Percentiles rank a stretch among this genome's conserved stretches.
These are phyloP conservation scores for Agonopterix heracliana DNA, from an alignment of 2,888 invertebrate species.

Conservation along the genomic window DNA sequence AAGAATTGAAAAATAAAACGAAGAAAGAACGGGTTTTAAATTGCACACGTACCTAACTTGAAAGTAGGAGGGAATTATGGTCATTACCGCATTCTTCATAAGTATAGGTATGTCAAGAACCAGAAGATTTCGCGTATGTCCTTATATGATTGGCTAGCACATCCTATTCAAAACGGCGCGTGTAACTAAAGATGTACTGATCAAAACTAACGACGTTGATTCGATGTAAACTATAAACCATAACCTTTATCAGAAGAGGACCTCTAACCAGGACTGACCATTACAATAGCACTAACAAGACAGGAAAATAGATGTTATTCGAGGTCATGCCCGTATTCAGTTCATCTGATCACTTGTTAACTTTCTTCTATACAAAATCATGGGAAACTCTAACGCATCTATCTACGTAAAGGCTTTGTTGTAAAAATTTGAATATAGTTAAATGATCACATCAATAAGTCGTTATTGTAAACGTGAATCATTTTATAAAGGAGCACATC, in stretches of 20 bases:
- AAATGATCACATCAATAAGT: no score
- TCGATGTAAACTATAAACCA: slow-evolving; percentile 1
- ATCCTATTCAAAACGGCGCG: no score
- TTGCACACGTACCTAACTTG: background rate
- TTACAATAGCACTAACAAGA: slow-evolving; percentile 54
- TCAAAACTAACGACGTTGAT: background rate
- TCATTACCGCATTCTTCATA: background rate
- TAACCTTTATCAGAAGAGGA: slow-evolving; percentile 3
- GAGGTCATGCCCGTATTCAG: slow-evolving; percentile 40
- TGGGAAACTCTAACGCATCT: no score
- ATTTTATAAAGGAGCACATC: no score
- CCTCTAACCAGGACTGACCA: slow-evolving; percentile 16
- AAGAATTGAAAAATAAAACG: background rate
- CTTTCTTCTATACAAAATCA: no score
- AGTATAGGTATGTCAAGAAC: no score
- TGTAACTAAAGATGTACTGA: background rate
- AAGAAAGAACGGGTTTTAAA: background rate
- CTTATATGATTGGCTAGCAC: background rate
- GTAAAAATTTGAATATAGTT: no score
- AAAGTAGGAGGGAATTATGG: background rate
- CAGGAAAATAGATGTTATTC: slow-evolving; percentile 36
- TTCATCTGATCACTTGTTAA: slow-evolving; percentile 1
- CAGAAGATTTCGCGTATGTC: background rate
- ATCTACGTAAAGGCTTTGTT: no score
- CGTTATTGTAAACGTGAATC: no score